Evolutionary conservation across 2,113 vertebrate genomes (phyloP).

Genomic region (Lepisosteus osseus): DNA sequence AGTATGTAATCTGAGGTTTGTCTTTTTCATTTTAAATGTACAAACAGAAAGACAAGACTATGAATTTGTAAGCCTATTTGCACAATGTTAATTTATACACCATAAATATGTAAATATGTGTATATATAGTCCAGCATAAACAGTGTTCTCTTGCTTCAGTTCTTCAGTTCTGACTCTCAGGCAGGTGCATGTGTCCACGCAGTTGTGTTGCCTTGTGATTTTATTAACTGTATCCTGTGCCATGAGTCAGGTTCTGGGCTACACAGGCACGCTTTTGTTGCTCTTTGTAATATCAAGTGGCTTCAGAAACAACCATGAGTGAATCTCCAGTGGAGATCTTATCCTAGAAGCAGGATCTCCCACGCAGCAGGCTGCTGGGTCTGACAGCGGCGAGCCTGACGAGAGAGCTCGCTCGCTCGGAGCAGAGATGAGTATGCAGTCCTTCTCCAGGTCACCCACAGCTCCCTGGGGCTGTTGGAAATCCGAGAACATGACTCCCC

Average conservation of each 20-base stretch:
- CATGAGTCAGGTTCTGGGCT: conserved; percentile 3
- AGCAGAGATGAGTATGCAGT: too few relatives aligned
- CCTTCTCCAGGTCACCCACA: too few relatives aligned
- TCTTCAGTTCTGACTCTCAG: not conserved
- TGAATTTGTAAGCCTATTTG: conserved; percentile 25
- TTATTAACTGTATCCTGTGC: not conserved
- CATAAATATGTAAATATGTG: conserved; percentile 31
- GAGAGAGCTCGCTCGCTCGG: too few relatives aligned
- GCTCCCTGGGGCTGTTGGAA: too few relatives aligned
- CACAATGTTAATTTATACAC: conserved; percentile 37
- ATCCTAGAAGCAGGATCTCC: too few relatives aligned
- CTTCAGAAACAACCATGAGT: too few relatives aligned
- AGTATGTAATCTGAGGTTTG: too few relatives aligned
- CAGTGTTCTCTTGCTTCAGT: conserved; percentile 14
- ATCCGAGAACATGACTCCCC: too few relatives aligned
- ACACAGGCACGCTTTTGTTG: not conserved
- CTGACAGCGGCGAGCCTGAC: too few relatives aligned
- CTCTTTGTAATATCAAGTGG: too few relatives aligned
- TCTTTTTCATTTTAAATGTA: conserved; percentile 25
- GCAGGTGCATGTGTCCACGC: not conserved
- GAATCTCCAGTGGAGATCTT: too few relatives aligned
- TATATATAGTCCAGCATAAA: conserved; percentile 24
- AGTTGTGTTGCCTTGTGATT: conserved; percentile 12
- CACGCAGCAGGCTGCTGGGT: too few relatives aligned
- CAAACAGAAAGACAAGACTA: conserved; percentile 16